These are phyloP conservation scores for Halictus ligatus DNA, from an alignment of 2,888 invertebrate genomes.

Conservation along the genomic window DNA sequence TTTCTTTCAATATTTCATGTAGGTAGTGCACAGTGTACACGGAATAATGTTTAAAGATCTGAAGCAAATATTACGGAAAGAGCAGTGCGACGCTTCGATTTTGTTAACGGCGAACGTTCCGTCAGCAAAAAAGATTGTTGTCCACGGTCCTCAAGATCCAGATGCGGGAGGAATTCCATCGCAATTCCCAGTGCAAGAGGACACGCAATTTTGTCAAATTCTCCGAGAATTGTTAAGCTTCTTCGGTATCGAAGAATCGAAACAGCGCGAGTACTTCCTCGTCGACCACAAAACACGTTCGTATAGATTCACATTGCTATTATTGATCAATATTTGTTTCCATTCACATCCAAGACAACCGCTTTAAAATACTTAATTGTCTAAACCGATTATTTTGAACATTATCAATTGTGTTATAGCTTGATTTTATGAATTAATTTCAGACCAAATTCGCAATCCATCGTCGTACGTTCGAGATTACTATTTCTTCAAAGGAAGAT, in stretches of 20 bases:
- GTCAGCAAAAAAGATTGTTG: conserved; percentile 99
- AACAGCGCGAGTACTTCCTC: conserved; percentile 96
- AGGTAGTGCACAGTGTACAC: conserved; percentile 99
- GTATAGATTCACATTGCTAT: conserved; percentile 31
- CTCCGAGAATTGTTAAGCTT: conserved; percentile 98
- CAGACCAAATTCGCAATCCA: conserved; percentile 98
- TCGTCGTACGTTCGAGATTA: conserved; percentile 97
- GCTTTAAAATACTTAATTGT: background rate
- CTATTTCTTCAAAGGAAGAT: conserved; percentile 91
- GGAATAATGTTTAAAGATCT: conserved; percentile 99
- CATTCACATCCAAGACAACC: background rate
- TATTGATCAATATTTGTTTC: background rate
- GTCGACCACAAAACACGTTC: conserved; percentile 98
- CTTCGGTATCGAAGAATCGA: conserved; percentile 96
- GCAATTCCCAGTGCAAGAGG: conserved; percentile 99
- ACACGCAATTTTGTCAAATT: conserved; percentile 97
- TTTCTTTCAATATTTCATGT: conserved; percentile 15
- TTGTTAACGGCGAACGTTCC: conserved; percentile 99
- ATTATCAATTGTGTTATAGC: background rate
- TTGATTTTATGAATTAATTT: background rate
- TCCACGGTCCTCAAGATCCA: conserved; percentile 95
- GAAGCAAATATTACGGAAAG: conserved; percentile 98
- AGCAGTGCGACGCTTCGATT: conserved; percentile 99
- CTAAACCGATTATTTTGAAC: too few relatives aligned
- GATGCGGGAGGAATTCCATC: conserved; percentile 98